Conservation (phyloP, 2,113 vertebrate species). For the Pygoscelis antarcticus region DNA sequence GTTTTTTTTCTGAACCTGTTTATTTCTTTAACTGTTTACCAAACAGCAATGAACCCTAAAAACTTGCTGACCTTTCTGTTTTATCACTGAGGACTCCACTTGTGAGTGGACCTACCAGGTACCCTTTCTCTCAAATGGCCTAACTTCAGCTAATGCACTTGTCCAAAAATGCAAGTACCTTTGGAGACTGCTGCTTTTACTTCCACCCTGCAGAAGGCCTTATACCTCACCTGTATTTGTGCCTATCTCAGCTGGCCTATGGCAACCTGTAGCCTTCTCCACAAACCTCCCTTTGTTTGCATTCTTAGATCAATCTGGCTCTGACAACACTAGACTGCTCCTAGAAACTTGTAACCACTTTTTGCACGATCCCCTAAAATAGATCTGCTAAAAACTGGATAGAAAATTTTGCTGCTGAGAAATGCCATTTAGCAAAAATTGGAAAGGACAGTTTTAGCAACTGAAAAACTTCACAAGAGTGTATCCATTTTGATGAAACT, state of each 20-base stretch:
- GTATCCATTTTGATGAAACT: background rate
- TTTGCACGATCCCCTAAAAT: background rate
- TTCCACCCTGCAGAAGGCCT: background rate
- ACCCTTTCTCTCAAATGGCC: background rate
- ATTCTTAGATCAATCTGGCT: background rate
- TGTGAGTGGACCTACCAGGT: background rate
- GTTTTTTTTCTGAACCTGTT: background rate
- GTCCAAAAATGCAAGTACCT: background rate
- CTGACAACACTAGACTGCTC: background rate
- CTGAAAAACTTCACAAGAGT: background rate
- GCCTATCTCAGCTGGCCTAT: background rate
- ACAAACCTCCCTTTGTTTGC: background rate
- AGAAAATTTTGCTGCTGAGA: background rate
- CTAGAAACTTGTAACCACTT: background rate
- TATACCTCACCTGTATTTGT: background rate
- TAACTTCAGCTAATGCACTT: background rate
- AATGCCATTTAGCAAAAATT: background rate
- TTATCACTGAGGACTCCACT: background rate
- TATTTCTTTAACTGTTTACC: background rate
- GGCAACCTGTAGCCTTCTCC: background rate
- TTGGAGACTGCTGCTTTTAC: background rate
- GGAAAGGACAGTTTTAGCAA: background rate
- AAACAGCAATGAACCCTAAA: background rate
- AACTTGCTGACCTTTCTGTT: background rate
- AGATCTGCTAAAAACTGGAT: background rate